Base-by-base conservation (phyloP, 2,797 vertebrate species). In the Gephyroberyx darwinii region DNA sequence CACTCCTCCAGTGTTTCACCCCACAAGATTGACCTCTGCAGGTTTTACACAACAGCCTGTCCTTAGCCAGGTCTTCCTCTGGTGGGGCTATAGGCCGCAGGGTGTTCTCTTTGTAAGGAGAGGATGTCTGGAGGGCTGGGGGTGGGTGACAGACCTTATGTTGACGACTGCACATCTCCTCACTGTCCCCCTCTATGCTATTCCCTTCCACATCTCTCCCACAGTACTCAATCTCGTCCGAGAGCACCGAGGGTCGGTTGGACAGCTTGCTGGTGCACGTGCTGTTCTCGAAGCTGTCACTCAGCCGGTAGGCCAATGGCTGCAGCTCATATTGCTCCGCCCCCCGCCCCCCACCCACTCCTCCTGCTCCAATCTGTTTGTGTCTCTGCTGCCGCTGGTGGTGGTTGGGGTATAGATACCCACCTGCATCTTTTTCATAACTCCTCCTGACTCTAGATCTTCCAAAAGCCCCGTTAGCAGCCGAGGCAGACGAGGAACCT, bases 281-380 rank as follows among this genome's bases (percentile, higher is more conserved):
- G 93, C 98, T 99, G 88, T 98, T 99, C 86, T 99, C 98, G 74
- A 98, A 99, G 85, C 98, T 99, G 93, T 98, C 97, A 0, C 96
- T 99, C 66, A 97, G 91, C 69, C 96, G 96, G 72, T 96, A 94
- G 19, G 96, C 96, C 83, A 99, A 68, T 13, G 98, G 97, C 87
- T 98, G 98, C 56, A 99, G 94, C 91, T 99, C 98, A 0, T 98
- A 98, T 61, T 98, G 97, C 84, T 99, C 97, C 0, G 95, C 94
- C 63, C 94, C 92, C 14, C 84, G 91, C 0, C 72, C 85, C 45
- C 82, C 60, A 0, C 75, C 82, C 7, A 81, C 75, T 16, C 43
- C 43, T 17, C 69, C 86, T 13, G 68, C 66, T 9, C 68, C 78
- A 4, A 62, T 50, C 57, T 84, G 90, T 65, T 89, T 91, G 65